These are phyloP conservation scores for Ganaspis sp. DNA, from an alignment of 1,140 invertebrate species.

Conservation along the genomic window DNA sequence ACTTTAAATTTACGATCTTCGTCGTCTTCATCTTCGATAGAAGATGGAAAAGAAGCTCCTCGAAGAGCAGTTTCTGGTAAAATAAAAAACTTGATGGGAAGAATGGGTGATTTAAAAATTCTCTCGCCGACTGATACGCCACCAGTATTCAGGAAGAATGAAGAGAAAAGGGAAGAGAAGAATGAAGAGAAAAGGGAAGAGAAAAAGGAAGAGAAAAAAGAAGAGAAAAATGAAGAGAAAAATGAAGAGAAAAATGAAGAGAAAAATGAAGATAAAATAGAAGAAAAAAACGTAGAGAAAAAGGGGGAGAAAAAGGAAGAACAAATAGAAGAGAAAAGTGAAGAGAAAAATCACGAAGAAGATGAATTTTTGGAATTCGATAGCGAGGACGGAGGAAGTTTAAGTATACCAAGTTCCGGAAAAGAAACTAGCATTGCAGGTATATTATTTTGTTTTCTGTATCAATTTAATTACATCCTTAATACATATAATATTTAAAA, in stretches of 20 bases:
- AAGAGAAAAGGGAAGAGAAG: slow-evolving; percentile 53
- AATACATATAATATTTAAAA: too few species aligned
- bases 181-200: slow-evolving; percentile 50
- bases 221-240: slow-evolving; percentile 39
- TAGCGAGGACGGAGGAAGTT: slow-evolving; percentile 60
- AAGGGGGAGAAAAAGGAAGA: slow-evolving; percentile 62
- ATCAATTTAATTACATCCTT: not conserved
- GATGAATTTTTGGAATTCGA: slow-evolving; percentile 50
- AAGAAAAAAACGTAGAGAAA: too few species aligned
- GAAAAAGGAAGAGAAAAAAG: too few species aligned
- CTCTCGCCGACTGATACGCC: slow-evolving; percentile 71
- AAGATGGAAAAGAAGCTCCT: slow-evolving; percentile 43
- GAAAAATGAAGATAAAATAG: slow-evolving; percentile 40
- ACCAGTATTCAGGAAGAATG: slow-evolving; percentile 61
- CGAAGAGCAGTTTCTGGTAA: slow-evolving; percentile 66
- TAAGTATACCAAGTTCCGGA: slow-evolving; percentile 47
- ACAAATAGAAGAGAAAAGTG: slow-evolving; percentile 56
- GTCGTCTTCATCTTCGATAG: not conserved
- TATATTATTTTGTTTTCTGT: slow-evolving; percentile 49
- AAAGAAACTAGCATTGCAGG: slow-evolving; percentile 58
- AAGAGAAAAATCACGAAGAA: slow-evolving; percentile 48
- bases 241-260: slow-evolving; percentile 50
- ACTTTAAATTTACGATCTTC: slow-evolving; percentile 45
- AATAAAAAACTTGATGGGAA: slow-evolving; percentile 70
- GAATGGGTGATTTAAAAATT: slow-evolving; percentile 71